Conservation (phyloP, 2,888 invertebrate species). For the Monopis laevigella region DNA sequence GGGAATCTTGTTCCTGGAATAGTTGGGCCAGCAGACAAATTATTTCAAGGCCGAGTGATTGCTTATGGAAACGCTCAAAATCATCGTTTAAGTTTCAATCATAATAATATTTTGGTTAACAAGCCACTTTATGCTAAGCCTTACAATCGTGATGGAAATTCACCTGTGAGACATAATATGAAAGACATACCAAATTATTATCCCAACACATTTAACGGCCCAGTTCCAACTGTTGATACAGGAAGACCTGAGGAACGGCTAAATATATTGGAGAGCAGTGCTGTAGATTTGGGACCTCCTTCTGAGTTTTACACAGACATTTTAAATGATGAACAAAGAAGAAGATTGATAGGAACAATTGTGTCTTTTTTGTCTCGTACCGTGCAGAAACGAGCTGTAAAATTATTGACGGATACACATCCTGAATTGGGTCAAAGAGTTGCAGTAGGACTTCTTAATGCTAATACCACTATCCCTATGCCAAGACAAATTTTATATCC, state of each 20-base stretch:
- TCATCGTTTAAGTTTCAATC: slow-evolving; percentile 28
- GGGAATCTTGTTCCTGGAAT: slow-evolving; percentile 43
- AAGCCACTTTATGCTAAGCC: slow-evolving; percentile 24
- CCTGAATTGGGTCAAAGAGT: slow-evolving; percentile 75
- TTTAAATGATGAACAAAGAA: slow-evolving; percentile 71
- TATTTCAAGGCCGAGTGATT: slow-evolving; percentile 55
- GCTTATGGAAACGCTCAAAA: slow-evolving; percentile 66
- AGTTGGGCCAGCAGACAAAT: slow-evolving; percentile 56
- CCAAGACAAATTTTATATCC: slow-evolving; percentile 15
- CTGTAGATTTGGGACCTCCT: slow-evolving; percentile 61
- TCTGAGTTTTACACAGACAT: slow-evolving; percentile 80
- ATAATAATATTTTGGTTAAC: slow-evolving; percentile 27
- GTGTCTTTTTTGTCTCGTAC: slow-evolving; percentile 12
- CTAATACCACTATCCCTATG: background rate
- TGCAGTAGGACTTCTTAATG: slow-evolving; percentile 52
- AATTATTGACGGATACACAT: slow-evolving; percentile 80
- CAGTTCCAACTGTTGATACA: slow-evolving; percentile 25
- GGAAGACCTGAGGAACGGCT: slow-evolving; percentile 21
- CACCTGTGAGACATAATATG: slow-evolving; percentile 26
- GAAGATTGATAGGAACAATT: slow-evolving; percentile 31
- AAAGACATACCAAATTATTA: slow-evolving; percentile 28
- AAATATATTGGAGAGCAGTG: slow-evolving; percentile 22
- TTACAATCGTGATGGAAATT: slow-evolving; percentile 27
- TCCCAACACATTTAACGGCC: slow-evolving; percentile 30
- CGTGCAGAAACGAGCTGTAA: slow-evolving; percentile 79